Conservation (phyloP, 2,888 invertebrate species). For the Andrena hattorfiana region DNA sequence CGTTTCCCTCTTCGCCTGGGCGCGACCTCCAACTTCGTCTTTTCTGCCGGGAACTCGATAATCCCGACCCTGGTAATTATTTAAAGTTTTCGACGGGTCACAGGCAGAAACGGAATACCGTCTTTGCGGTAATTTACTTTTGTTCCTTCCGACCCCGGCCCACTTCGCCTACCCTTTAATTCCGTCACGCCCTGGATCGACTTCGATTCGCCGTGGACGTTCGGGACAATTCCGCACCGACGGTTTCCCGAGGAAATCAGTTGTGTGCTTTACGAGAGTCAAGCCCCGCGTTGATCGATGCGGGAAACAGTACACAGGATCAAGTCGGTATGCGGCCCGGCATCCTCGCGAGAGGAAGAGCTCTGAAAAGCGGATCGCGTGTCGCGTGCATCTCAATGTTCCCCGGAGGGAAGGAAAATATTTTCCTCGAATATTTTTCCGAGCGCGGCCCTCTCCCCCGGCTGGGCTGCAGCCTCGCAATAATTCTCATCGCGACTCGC, state of each 20-base stretch:
- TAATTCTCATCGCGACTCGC: slow-evolving; percentile 60
- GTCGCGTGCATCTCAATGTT: slow-evolving; percentile 37
- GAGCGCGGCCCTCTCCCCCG: slow-evolving; percentile 11
- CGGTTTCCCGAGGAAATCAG: too few species aligned
- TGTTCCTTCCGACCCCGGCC: slow-evolving; percentile 19
- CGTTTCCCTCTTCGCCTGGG: slow-evolving; percentile 15
- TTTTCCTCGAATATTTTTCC: slow-evolving; percentile 46
- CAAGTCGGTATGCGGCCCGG: background rate
- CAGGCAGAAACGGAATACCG: slow-evolving; percentile 38
- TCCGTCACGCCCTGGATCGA: slow-evolving; percentile 10
- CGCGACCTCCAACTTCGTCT: slow-evolving; percentile 55
- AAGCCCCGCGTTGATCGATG: too few species aligned
- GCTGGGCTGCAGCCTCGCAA: slow-evolving; percentile 16
- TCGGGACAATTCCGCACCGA: background rate
- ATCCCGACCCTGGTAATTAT: slow-evolving; percentile 77
- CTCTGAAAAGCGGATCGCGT: slow-evolving; percentile 12
- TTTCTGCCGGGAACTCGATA: slow-evolving; percentile 73
- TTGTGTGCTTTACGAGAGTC: too few species aligned
- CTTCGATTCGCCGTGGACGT: background rate
- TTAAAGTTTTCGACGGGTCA: slow-evolving; percentile 75
- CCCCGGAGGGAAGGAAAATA: slow-evolving; percentile 34
- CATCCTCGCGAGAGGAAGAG: background rate
- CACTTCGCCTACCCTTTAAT: slow-evolving; percentile 6
- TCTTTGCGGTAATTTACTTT: slow-evolving; percentile 46
- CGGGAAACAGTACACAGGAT: background rate